Conservation (phyloP, 2,113 vertebrate species). For the Eolophus roseicapilla region DNA sequence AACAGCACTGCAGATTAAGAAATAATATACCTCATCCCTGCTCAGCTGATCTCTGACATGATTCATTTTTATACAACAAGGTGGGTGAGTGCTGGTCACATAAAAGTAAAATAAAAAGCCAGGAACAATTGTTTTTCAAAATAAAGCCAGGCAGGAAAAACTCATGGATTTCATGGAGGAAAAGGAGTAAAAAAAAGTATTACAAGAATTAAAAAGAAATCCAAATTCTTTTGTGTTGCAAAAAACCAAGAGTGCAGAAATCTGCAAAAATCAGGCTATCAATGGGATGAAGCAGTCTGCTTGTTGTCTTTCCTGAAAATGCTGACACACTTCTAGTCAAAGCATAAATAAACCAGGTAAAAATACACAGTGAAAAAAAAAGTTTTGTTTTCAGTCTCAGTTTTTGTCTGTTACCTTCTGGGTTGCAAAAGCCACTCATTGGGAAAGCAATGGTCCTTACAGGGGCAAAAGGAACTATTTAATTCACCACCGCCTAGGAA, state of each 20-base stretch:
- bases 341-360: constrained; percentile 48
- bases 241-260: not conserved
- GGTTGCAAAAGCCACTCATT: accelerated
- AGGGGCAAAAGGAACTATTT: not conserved
- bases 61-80: not conserved
- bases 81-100: not conserved
- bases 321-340: constrained; percentile 7
- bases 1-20: not conserved
- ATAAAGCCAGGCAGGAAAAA: not conserved
- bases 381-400: not conserved
- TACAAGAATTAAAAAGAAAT: not conserved
- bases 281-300: not conserved
- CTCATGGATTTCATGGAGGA: not conserved
- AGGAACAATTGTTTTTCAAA: not conserved
- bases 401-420: not conserved
- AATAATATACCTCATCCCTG: not conserved
- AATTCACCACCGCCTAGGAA: not conserved
- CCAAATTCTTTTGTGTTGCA: not conserved
- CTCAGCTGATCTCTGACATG: not conserved
- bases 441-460: not conserved
- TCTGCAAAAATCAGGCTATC: constrained; percentile 15
- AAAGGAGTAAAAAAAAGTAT: not conserved
- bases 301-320: constrained; percentile 26
- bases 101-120: not conserved
- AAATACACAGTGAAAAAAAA: not conserved